Conservation (phyloP, 2,113 vertebrate genomes). For the Columba janthina region DNA sequence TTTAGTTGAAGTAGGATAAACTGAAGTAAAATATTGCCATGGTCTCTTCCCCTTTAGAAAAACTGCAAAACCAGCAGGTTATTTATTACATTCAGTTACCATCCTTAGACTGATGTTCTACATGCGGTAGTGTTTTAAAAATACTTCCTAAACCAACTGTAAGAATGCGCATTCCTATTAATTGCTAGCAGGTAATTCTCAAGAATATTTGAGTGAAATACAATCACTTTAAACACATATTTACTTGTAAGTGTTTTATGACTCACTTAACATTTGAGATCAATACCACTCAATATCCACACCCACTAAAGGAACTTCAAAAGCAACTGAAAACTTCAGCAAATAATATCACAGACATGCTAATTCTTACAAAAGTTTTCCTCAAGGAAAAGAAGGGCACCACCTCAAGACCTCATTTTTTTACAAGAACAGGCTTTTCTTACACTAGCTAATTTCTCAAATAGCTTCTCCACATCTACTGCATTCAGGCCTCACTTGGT, state of each 20-base stretch:
- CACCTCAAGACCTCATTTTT: background rate
- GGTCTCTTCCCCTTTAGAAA: background rate
- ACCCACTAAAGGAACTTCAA: background rate
- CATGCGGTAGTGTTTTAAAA: background rate
- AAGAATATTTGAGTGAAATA: background rate
- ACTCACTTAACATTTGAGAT: background rate
- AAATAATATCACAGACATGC: background rate
- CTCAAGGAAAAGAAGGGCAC: background rate
- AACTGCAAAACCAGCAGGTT: background rate
- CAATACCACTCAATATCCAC: background rate
- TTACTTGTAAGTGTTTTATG: background rate
- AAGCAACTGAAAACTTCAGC: background rate
- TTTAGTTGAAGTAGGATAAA: background rate
- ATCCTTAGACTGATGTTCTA: background rate
- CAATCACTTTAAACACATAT: background rate
- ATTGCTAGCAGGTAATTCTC: background rate
- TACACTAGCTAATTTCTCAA: background rate
- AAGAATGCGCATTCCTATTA: background rate
- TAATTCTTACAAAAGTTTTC: background rate
- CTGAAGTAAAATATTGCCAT: background rate
- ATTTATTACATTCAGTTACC: background rate
- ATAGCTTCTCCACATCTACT: accelerated
- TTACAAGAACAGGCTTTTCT: background rate
- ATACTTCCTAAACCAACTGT: background rate
- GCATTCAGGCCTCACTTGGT: background rate